phyloP scores from a whole-genome alignment of 2,113 vertebrate genomes.

The Dasyprocta punctata region DNA sequence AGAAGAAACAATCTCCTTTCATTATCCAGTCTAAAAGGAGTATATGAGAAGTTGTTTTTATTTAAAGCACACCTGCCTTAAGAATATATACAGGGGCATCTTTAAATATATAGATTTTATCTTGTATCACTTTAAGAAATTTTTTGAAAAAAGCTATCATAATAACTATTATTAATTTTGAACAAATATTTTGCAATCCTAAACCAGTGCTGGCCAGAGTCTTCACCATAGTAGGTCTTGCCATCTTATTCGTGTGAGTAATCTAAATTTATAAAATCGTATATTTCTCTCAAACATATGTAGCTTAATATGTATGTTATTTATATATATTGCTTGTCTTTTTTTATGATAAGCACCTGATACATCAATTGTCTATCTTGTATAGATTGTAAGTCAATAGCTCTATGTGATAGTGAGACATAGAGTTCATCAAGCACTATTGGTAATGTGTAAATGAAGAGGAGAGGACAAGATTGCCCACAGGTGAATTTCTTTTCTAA shows the following conservation, averaged over 20 bases:
- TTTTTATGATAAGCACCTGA: background rate
- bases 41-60: slow-evolving; percentile 51
- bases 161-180: background rate
- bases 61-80: slow-evolving; percentile 27
- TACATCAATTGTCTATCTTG: slow-evolving; percentile 3
- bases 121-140: background rate
- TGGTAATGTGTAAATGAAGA: slow-evolving; percentile 11
- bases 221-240: background rate
- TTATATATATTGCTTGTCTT: background rate
- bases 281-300: background rate
- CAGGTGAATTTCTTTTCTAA: slow-evolving; percentile 67
- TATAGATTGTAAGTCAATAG: background rate
- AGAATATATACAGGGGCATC: background rate
- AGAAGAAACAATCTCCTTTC: slow-evolving; percentile 52
- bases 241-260: background rate
- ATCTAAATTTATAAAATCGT: background rate
- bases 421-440: slow-evolving; percentile 28
- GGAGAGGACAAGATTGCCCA: background rate
- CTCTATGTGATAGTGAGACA: background rate
- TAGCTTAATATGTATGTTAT: background rate
- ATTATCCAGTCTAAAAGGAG: slow-evolving; percentile 39
- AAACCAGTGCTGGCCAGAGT: rapidly evolving
- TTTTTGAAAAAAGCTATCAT: slow-evolving; percentile 2
- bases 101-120: background rate
- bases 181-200: background rate